Conservation (phyloP, 2,113 vertebrate species). For the Delphinapterus leucas region DNA sequence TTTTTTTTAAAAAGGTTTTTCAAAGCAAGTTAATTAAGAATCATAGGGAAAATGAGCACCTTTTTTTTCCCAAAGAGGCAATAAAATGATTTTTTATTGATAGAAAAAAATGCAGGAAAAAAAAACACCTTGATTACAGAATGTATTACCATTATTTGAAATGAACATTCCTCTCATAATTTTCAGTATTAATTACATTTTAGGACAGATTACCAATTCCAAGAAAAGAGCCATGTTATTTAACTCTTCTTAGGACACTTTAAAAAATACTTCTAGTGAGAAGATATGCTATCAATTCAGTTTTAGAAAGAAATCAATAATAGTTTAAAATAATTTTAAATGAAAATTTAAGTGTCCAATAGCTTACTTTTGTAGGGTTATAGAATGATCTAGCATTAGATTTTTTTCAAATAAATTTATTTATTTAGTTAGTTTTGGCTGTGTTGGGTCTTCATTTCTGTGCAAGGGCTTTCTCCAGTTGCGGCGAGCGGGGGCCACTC, state of each 20-base stretch:
- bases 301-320: not conserved
- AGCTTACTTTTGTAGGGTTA: conserved; percentile 37
- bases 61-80: not conserved
- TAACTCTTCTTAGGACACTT: not conserved
- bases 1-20: not conserved
- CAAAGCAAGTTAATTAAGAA: conserved; percentile 67
- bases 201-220: conserved; percentile 40
- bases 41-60: not conserved
- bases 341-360: not conserved
- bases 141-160: conserved; percentile 24
- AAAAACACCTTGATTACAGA: not conserved
- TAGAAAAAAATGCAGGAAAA: not conserved
- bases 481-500: too few relatives aligned
- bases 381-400: not conserved
- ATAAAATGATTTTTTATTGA: not conserved
- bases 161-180: conserved; percentile 26
- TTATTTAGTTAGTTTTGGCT: too few relatives aligned
- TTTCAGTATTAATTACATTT: conserved; percentile 44
- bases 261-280: conserved; percentile 18
- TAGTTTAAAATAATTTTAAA: conserved; percentile 24
- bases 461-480: too few relatives aligned
- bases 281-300: not conserved
- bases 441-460: too few relatives aligned
- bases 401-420: not conserved
- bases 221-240: conserved; percentile 14